Evolutionary conservation across 2,888 invertebrate genomes (phyloP).

Genomic region (Perizoma flavofasciatum): DNA sequence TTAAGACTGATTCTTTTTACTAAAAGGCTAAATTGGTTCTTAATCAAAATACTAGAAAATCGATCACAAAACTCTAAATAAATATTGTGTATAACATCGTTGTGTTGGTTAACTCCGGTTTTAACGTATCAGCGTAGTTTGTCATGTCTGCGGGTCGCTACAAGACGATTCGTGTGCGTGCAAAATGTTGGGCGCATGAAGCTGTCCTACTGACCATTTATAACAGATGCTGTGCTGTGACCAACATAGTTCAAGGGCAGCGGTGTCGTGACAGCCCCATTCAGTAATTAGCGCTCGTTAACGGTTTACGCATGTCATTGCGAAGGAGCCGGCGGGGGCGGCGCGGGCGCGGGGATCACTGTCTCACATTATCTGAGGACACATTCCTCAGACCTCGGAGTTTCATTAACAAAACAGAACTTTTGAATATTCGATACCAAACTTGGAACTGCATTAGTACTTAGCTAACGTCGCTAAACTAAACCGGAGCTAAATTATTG

Average conservation of each 20-base stretch:
- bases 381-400: conserved; percentile 6
- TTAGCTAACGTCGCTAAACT: too few relatives aligned
- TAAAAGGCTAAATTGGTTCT: too few relatives aligned
- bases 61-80: too few relatives aligned
- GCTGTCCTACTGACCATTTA: conserved; percentile 1
- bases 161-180: neutral
- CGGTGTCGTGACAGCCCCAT: conserved; percentile 24
- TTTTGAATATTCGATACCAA: neutral
- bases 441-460: too few relatives aligned
- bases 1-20: too few relatives aligned
- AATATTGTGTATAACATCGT: neutral
- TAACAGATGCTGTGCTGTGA: conserved; percentile 1
- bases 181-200: neutral
- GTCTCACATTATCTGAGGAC: conserved; percentile 12
- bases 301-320: conserved; percentile 35
- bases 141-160: too few relatives aligned
- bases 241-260: conserved; percentile 28
- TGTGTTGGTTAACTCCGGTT: too few relatives aligned
- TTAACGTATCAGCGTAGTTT: too few relatives aligned
- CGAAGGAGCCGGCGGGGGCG: conserved; percentile 21
- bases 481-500: too few relatives aligned
- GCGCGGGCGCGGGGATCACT: conserved; percentile 4
- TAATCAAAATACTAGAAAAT: too few relatives aligned
- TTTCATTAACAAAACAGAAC: neutral
- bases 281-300: conserved; percentile 35